Evolutionary conservation across 2,888 invertebrate species (phyloP).

Genomic region (Zaprionus obscuricornis): DNA sequence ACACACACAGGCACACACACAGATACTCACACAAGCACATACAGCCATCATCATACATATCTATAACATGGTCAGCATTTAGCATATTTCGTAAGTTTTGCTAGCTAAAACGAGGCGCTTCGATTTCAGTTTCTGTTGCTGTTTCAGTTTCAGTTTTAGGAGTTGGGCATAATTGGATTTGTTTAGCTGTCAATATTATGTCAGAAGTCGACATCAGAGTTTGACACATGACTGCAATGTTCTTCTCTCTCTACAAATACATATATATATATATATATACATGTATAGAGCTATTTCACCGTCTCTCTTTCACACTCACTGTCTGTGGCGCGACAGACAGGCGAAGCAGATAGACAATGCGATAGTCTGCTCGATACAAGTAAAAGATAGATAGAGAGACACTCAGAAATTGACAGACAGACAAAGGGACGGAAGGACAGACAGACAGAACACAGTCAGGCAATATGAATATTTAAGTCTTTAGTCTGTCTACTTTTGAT

Average conservation of each 20-base stretch:
- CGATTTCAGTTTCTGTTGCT: slow-evolving; percentile 13
- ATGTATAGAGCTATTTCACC: too few relatives aligned
- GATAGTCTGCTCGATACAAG: neutral
- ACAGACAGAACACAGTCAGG: slow-evolving; percentile 45
- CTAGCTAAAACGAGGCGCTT: slow-evolving; percentile 9
- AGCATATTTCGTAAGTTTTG: slow-evolving; percentile 51
- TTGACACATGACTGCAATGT: slow-evolving; percentile 54
- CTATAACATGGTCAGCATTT: slow-evolving; percentile 49
- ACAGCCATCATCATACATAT: neutral
- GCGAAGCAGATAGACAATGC: neutral
- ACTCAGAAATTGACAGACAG: slow-evolving; percentile 15
- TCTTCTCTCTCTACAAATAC: too few relatives aligned
- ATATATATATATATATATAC: too few relatives aligned
- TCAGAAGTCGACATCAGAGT: slow-evolving; percentile 74
- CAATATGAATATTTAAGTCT: slow-evolving; percentile 17
- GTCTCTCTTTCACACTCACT: too few relatives aligned
- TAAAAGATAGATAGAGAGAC: slow-evolving; percentile 1
- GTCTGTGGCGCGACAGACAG: slow-evolving; percentile 26
- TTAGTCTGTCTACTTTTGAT: too few relatives aligned
- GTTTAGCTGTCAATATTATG: slow-evolving; percentile 79
- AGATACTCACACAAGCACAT: slow-evolving; percentile 1
- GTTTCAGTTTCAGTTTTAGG: slow-evolving; percentile 26
- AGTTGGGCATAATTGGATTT: slow-evolving; percentile 77
- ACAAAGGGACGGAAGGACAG: slow-evolving; percentile 32
- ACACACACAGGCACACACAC: neutral